A percentile compares a stretch with the other conserved stretches of the same genome.
Conservation (phyloP, 2,888 invertebrate species). For the Drosophila anomalata region DNA sequence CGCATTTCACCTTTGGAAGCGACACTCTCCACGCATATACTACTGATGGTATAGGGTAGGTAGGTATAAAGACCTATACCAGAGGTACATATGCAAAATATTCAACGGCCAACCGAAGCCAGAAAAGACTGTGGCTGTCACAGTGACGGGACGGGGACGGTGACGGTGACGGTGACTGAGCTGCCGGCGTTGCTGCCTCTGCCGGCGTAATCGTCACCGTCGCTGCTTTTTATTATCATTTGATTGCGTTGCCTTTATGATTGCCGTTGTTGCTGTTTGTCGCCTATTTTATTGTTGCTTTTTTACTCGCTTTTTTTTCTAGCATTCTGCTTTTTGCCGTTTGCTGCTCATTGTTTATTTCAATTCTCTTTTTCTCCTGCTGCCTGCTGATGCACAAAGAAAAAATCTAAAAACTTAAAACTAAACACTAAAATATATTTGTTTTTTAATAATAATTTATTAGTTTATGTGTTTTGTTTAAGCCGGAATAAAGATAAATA, state of each 20-base stretch:
- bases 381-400: slow-evolving; percentile 17
- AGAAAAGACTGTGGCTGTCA: slow-evolving; percentile 20
- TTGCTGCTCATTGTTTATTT: slow-evolving; percentile 57
- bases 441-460: not conserved
- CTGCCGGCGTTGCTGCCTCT: slow-evolving; percentile 22
- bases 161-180: slow-evolving; percentile 19
- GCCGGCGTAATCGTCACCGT: slow-evolving; percentile 46
- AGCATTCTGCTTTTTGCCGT: slow-evolving; percentile 49
- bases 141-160: slow-evolving; percentile 7
- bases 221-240: slow-evolving; percentile 78
- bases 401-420: not conserved
- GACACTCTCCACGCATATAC: slow-evolving; percentile 55
- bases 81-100: slow-evolving; percentile 61
- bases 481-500: no score
- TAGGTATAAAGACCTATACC: not conserved
- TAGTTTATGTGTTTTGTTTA: not conserved
- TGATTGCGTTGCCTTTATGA: slow-evolving; percentile 76
- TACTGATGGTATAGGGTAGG: no score
- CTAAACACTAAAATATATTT: not conserved
- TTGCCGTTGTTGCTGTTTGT: slow-evolving; percentile 64
- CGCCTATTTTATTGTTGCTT: slow-evolving; percentile 65
- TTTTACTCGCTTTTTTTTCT: slow-evolving; percentile 62
- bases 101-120: slow-evolving; percentile 40
- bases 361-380: slow-evolving; percentile 52
- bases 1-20: slow-evolving; percentile 68